Conservation (phyloP, 2,888 invertebrate genomes). For the Agrilus mali region DNA sequence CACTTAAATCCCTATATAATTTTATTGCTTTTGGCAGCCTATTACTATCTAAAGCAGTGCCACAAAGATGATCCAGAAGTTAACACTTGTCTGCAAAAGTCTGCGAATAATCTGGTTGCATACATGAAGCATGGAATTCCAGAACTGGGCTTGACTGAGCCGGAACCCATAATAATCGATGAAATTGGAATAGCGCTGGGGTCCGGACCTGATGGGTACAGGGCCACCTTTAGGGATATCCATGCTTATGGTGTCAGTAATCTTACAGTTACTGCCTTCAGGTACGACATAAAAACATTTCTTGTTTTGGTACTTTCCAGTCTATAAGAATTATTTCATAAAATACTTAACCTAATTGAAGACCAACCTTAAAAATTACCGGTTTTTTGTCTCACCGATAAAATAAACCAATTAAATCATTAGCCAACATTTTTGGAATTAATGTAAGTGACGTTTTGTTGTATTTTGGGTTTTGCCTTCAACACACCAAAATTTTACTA, state of each 20-base stretch:
- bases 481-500: too few species aligned
- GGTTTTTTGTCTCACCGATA: too few species aligned
- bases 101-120: constrained; percentile 61
- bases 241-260: constrained; percentile 71
- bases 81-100: constrained; percentile 59
- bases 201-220: constrained; percentile 69
- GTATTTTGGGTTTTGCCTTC: too few species aligned
- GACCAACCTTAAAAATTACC: too few species aligned
- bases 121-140: constrained; percentile 63
- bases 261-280: constrained; percentile 64
- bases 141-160: constrained; percentile 55
- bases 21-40: constrained; percentile 31
- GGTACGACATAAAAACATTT: constrained; percentile 35
- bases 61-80: constrained; percentile 55
- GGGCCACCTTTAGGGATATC: constrained; percentile 68
- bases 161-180: constrained; percentile 72
- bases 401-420: too few species aligned
- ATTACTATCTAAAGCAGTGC: constrained; percentile 62
- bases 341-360: too few species aligned
- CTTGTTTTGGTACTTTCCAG: too few species aligned
- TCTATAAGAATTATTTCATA: too few species aligned
- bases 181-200: constrained; percentile 71
- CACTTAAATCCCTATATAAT: too few species aligned
- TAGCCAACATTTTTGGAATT: too few species aligned
- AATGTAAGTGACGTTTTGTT: too few species aligned